phyloP scores from a whole-genome alignment of 1,140 invertebrate genomes.

The Piezodorus guildinii region DNA sequence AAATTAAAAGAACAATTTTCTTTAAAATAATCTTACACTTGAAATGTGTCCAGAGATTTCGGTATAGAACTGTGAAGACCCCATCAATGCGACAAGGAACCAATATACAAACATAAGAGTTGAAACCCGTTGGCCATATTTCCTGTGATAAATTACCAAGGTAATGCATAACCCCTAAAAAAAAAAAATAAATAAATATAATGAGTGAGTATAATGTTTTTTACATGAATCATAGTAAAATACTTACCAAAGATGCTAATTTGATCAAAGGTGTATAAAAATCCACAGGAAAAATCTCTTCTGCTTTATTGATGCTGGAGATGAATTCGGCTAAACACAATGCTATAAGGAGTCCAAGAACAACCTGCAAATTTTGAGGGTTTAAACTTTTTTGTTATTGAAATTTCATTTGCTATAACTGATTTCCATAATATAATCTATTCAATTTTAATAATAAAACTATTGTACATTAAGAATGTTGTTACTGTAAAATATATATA shows the following conservation, averaged over 20 bases:
- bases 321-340: too few relatives aligned
- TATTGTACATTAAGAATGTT: too few relatives aligned
- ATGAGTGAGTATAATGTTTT: slow-evolving; percentile 7
- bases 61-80: slow-evolving; percentile 59
- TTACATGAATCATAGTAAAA: slow-evolving; percentile 32
- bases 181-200: slow-evolving; percentile 8
- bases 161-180: slow-evolving; percentile 55
- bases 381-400: too few relatives aligned
- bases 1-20: too few relatives aligned
- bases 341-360: too few relatives aligned
- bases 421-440: too few relatives aligned
- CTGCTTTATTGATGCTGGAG: too few relatives aligned
- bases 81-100: slow-evolving; percentile 58
- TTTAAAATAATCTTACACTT: too few relatives aligned
- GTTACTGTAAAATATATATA: too few relatives aligned
- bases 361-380: too few relatives aligned
- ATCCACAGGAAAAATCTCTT: slow-evolving; percentile 45
- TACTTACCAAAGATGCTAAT: slow-evolving; percentile 63
- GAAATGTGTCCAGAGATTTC: slow-evolving; percentile 36
- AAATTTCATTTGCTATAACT: too few relatives aligned
- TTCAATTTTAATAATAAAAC: too few relatives aligned
- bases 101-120: slow-evolving; percentile 82
- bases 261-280: slow-evolving; percentile 62
- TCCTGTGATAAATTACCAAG: slow-evolving; percentile 64
- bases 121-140: slow-evolving; percentile 72